phyloP scores from a whole-genome alignment of 2,888 invertebrate genomes.

The Ochropleura plecta region DNA sequence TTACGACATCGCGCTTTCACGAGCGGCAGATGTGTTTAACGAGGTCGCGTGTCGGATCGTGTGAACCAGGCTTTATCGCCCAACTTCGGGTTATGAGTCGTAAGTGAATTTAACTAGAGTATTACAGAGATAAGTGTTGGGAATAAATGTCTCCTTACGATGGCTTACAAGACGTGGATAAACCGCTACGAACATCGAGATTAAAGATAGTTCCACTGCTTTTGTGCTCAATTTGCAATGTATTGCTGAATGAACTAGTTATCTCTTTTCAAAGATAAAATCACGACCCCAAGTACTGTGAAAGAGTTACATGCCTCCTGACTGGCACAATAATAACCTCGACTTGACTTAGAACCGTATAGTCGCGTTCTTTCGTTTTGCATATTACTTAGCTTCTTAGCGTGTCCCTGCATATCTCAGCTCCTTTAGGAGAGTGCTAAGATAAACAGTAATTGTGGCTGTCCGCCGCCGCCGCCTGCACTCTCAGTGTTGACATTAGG shows the following conservation, averaged over 20 bases:
- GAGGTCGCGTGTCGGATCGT: conserved; percentile 38
- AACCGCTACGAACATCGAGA: too few species aligned
- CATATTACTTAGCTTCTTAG: background rate
- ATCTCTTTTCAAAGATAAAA: background rate
- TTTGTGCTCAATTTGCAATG: background rate
- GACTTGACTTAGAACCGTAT: background rate
- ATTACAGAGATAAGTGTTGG: conserved; percentile 20
- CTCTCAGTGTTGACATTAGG: background rate
- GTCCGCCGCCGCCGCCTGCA: background rate
- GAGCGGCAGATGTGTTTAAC: conserved; percentile 46
- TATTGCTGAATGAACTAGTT: background rate
- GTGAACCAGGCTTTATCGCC: conserved; percentile 45
- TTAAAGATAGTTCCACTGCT: too few species aligned
- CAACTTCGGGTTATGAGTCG: conserved; percentile 43
- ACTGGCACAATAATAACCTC: background rate
- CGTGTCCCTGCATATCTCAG: background rate
- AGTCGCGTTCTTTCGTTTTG: background rate
- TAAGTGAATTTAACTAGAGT: conserved; percentile 49
- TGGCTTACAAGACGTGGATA: background rate
- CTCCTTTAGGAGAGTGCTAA: background rate
- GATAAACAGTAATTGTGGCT: background rate
- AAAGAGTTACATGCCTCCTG: background rate
- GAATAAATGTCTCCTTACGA: background rate
- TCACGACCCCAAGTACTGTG: too few species aligned
- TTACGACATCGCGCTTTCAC: conserved; percentile 47